Conservation (phyloP, 2,797 vertebrate genomes). For the Hafferia zeledoni region DNA sequence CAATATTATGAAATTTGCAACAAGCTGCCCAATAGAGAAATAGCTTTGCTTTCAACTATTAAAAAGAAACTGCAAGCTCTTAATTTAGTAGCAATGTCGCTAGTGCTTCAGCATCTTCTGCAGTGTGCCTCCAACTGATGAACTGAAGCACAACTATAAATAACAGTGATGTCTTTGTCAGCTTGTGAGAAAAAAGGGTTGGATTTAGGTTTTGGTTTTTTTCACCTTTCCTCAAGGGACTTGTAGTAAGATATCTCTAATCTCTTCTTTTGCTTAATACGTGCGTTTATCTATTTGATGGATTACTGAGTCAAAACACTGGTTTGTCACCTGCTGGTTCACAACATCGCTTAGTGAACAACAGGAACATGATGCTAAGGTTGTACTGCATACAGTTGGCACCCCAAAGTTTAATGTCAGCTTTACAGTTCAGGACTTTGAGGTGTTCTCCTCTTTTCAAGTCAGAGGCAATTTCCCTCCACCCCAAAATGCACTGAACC, state of each 20-base stretch:
- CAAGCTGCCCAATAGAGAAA: neutral
- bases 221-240: neutral
- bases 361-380: fast-evolving
- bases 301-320: neutral
- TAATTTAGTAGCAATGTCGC: slow-evolving; percentile 32
- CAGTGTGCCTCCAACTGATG: slow-evolving; percentile 39
- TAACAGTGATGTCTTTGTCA: slow-evolving; percentile 46
- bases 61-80: slow-evolving; percentile 17
- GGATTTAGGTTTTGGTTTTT: neutral
- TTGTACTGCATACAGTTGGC: neutral
- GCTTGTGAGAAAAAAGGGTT: slow-evolving; percentile 43
- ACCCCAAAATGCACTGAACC: neutral
- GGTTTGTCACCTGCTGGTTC: neutral
- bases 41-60: slow-evolving; percentile 29
- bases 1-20: neutral
- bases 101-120: slow-evolving; percentile 34
- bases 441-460: neutral
- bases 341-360: neutral
- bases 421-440: neutral
- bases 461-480: neutral
- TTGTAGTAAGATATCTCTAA: neutral
- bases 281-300: neutral
- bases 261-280: slow-evolving; percentile 1
- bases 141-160: slow-evolving; percentile 51
- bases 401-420: neutral